Base-by-base conservation (phyloP, 2,888 invertebrate genomes). In the Drosophila algonquin region DNA sequence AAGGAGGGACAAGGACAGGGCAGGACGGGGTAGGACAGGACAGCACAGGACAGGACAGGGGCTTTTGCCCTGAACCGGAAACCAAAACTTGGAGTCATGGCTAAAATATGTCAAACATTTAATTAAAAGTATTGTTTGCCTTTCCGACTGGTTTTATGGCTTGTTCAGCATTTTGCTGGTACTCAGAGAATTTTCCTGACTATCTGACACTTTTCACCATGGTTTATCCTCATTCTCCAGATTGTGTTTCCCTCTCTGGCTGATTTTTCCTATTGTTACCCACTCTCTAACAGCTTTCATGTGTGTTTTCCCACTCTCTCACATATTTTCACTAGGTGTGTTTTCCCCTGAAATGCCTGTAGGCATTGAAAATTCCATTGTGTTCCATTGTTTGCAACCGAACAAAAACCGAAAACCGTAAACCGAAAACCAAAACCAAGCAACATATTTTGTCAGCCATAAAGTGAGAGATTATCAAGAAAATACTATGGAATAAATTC, bases 401-500 rank as follows among this genome's bases (percentile, higher is more conserved):
- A 40, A 40, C 40, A 40, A 40, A 14, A 5, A 40, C 35, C 14
- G 14, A 14, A 2, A 6, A 40, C 35, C 12, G 10, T 21, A 21
- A 40, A 16, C 27, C 30, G 18, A 1, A 18, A 18, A 18, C 18
- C 18, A 6, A 40, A 61, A 47, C 46, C 40, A 51, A 24, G n/a
- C 45, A 27, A 51, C 35, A 61, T 72, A 46, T 60, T 67, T 71
- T 51, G 45, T 60, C 71, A 71, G 61, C 46, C 62, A 47, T 65
- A 35, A 70, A 55, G 52, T 59, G 45, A 69, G 47, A 55, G 54
- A 40, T n/a, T 40, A 40, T 40, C 14, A n/a, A n/a, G n/a, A n/a
- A n/a, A 7, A n/a, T 40, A n/a, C 14, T 2, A 40, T n/a, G n/a
- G 68, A 56, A 56, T 24, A 67, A 68, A 60, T 47, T 60, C 24